phyloP scores from a whole-genome alignment of 2,113 vertebrate genomes.

The Albula glossodonta region DNA sequence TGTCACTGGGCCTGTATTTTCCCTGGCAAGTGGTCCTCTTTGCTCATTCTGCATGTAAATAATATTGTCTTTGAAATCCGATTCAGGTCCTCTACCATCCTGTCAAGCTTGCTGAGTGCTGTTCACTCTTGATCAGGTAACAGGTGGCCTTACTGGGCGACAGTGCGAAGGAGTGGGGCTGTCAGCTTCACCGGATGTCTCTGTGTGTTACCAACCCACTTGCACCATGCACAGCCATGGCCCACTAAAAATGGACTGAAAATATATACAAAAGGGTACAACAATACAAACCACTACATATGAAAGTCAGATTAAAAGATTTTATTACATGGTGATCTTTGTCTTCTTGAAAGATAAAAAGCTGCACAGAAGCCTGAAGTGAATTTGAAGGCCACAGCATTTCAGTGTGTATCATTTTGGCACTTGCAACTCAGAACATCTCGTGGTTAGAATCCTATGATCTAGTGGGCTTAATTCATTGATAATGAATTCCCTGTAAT shows the following conservation, averaged over 20 bases:
- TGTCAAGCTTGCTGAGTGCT: slow-evolving; percentile 26
- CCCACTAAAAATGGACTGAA: background rate
- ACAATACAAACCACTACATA: background rate
- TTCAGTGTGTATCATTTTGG: background rate
- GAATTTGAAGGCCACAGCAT: background rate
- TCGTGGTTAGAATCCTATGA: background rate
- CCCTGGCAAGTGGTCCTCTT: background rate
- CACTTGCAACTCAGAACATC: background rate
- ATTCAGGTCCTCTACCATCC: slow-evolving; percentile 17
- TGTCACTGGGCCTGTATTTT: background rate
- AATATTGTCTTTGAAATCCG: slow-evolving; percentile 28
- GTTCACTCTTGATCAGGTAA: slow-evolving; percentile 26
- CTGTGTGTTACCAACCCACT: background rate
- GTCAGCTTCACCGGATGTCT: slow-evolving; percentile 22
- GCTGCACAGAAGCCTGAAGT: background rate
- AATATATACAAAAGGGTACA: background rate
- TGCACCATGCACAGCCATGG: background rate
- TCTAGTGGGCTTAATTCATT: background rate
- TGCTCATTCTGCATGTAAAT: slow-evolving; percentile 16
- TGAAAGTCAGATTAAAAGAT: background rate
- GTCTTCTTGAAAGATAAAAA: background rate
- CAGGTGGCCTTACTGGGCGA: slow-evolving; percentile 23
- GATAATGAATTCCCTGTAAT: background rate
- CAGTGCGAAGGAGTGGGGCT: slow-evolving; percentile 11
- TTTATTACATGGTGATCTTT: background rate